Evolutionary conservation across 2,888 invertebrate species (phyloP).

Genomic region (Tachina lurida): DNA sequence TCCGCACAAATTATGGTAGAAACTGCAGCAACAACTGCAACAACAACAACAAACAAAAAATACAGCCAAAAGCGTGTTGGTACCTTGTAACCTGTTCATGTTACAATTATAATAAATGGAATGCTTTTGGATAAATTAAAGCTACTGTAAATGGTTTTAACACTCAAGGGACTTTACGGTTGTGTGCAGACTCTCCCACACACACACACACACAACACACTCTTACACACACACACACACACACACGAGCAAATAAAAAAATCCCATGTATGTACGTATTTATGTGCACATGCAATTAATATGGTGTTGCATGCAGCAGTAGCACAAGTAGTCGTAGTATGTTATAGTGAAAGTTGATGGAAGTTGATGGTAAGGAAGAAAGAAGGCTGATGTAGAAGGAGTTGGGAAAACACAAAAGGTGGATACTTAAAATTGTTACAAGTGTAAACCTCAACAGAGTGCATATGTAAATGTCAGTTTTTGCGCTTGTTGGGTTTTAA

Average conservation of each 20-base stretch:
- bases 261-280: too few relatives aligned
- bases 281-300: slow-evolving; percentile 43
- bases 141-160: slow-evolving; percentile 70
- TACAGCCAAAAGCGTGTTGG: slow-evolving; percentile 54
- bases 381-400: slow-evolving; percentile 3
- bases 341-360: slow-evolving; percentile 29
- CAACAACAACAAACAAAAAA: slow-evolving; percentile 10
- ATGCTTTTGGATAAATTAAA: slow-evolving; percentile 71
- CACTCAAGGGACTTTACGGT: slow-evolving; percentile 66
- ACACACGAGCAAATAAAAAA: not conserved
- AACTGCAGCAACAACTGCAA: slow-evolving; percentile 44
- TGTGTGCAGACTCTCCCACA: slow-evolving; percentile 48
- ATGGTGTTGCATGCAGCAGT: slow-evolving; percentile 41
- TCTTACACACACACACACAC: not conserved
- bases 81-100: slow-evolving; percentile 69
- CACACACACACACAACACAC: not conserved
- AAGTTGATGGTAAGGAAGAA: slow-evolving; percentile 14
- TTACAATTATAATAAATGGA: slow-evolving; percentile 71
- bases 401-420: slow-evolving; percentile 58
- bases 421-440: slow-evolving; percentile 71
- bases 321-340: not conserved
- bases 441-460: slow-evolving; percentile 71
- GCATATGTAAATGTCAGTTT: slow-evolving; percentile 72
- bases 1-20: slow-evolving; percentile 32
- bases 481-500: slow-evolving; percentile 66